phyloP scores from a whole-genome alignment of 1,140 invertebrate species.

The Tachypleus tridentatus region DNA sequence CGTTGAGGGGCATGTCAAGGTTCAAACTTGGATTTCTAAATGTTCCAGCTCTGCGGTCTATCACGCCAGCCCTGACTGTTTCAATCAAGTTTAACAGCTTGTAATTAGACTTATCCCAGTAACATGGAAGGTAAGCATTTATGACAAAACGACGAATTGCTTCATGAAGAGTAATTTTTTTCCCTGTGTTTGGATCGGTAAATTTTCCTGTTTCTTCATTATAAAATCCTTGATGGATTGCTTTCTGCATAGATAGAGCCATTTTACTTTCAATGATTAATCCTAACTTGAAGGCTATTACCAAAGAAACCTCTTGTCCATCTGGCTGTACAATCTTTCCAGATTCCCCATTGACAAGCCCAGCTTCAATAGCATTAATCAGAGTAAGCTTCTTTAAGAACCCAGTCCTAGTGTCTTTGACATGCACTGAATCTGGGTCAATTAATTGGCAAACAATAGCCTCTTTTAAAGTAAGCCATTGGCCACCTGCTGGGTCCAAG shows the following conservation, averaged over 20 bases:
- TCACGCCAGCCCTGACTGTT: conserved; percentile 63
- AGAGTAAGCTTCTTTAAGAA: conserved; percentile 58
- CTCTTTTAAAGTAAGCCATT: conserved; percentile 57
- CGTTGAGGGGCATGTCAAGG: conserved; percentile 48
- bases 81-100: conserved; percentile 57
- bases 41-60: conserved; percentile 62
- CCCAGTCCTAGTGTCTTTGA: conserved; percentile 64
- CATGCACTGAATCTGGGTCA: conserved; percentile 65
- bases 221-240: conserved; percentile 74
- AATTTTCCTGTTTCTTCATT: conserved; percentile 67
- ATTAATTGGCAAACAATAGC: conserved; percentile 60
- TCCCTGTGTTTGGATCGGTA: conserved; percentile 58
- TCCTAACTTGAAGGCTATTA: conserved; percentile 64
- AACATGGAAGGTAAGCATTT: conserved; percentile 63
- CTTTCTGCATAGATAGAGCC: conserved; percentile 68
- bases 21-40: conserved; percentile 50
- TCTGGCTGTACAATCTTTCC: conserved; percentile 57
- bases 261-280: conserved; percentile 65
- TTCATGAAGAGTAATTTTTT: conserved; percentile 67
- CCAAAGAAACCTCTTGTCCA: conserved; percentile 55
- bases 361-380: conserved; percentile 55
- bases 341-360: conserved; percentile 57
- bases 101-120: conserved; percentile 56
- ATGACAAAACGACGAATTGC: conserved; percentile 64
- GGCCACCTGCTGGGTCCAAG: conserved; percentile 61